Evolutionary conservation across 2,888 invertebrate genomes (phyloP), one percentile per base, ranked within the genome.

Genomic region (Physocephala rufipes): DNA sequence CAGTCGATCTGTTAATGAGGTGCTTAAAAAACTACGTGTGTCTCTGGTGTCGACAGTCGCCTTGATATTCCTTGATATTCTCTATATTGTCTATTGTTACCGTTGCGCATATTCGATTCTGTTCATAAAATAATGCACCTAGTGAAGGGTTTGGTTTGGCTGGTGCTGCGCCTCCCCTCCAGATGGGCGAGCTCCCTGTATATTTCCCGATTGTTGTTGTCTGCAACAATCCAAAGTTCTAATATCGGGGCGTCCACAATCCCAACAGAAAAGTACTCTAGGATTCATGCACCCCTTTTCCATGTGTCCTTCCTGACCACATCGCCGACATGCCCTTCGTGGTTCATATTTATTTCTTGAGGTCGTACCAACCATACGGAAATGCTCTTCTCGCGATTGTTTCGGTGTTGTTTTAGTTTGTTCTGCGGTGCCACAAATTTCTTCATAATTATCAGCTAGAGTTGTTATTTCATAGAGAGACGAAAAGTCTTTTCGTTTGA

Each of bases 101-200:
- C 7, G 49, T 49, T 49, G 49, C 49, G 49, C 49, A 49, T 49
- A 49, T 49, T 4, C 49, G 49, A n/a, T 49, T 49, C 49, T 49
- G 3, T 49, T 49, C 49, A 49, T 49, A 49, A n/a, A 7, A n/a
- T 49, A 49, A 49, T 49, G 49, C n/a, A 49, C 12, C 16, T 49
- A 49, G 19, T 49, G 49, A 49, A 49, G 49, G 49, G n/a, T 49
- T 49, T 7, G 3, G 49, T 49, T 49, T 49, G 49, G 4, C 2
- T 12, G 49, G 49, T 7, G 15, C 49, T 5, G 5, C 49, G 49
- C 16, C 49, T 49, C 49, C 19, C 19, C 19, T 49, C 49, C 49
- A 19, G 12, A 12, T 49, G 7, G 49, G 16, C 15, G 15, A n/a
- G 49, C 49, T 49, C 49, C 49, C 16, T 2, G 49, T 3, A 2